These are phyloP conservation scores for Cochlearius cochlearius DNA, from an alignment of 2,113 vertebrate species.

Conservation along the genomic window DNA sequence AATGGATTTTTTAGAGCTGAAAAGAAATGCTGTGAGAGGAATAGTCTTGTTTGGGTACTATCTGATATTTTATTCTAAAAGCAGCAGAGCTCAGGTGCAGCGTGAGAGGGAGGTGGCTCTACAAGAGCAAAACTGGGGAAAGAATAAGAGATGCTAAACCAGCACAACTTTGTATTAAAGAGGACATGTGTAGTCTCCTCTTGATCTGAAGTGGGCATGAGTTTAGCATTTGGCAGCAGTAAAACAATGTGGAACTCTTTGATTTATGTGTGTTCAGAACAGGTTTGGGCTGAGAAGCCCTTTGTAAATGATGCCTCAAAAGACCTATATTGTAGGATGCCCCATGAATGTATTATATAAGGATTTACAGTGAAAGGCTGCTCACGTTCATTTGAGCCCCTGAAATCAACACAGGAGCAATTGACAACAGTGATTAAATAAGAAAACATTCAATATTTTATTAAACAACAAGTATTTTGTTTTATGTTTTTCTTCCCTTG, in stretches of 20 bases:
- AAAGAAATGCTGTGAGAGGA: not conserved
- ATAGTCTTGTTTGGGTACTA: not conserved
- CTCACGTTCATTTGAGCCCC: not conserved
- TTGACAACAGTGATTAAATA: not conserved
- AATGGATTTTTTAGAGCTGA: not conserved
- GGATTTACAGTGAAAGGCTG: not conserved
- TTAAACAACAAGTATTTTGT: not conserved
- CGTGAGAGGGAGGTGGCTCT: not conserved
- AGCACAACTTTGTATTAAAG: not conserved
- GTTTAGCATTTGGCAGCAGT: not conserved
- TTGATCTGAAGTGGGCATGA: not conserved
- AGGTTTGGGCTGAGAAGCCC: not conserved
- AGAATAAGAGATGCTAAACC: not conserved
- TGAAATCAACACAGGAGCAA: not conserved
- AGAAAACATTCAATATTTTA: not conserved
- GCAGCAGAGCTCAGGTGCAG: not conserved
- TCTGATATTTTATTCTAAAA: not conserved
- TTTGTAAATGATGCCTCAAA: not conserved
- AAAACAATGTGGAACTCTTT: not conserved
- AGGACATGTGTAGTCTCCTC: not conserved
- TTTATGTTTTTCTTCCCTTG: not conserved
- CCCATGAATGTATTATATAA: too few species aligned
- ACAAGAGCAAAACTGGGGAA: not conserved
- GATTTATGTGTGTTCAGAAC: not conserved
- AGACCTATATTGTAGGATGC: not conserved